Evolutionary conservation across 2,113 vertebrate species (phyloP), one percentile per base, ranked within the genome.

Genomic region (Setophaga petechia): DNA sequence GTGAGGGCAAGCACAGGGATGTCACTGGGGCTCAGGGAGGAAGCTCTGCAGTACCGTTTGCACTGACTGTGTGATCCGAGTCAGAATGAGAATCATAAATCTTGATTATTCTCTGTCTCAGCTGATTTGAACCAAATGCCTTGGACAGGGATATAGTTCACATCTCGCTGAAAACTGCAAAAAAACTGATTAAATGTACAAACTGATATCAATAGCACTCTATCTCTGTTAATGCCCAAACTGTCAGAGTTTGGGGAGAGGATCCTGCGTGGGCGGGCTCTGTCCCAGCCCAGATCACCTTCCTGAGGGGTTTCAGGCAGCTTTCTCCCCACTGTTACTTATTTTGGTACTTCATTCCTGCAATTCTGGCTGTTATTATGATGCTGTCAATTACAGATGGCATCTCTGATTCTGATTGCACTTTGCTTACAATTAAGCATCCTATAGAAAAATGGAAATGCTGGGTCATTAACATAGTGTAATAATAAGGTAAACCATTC

Each of bases 41-140:
- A 96, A 93, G 93, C 96, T 84, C 52, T 75, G 23, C 28, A 43
- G 77, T 28, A 62, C 94, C 71, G 33, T 74, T 76, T 74, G 76
- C 92, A 71, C 91, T 28, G 92, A 81, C 93, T 85, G 74, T 95
- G 93, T 90, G 97, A 97, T 91, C 83, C 49, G 37, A 97, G 95
- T 97, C 84, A 84, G 96, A 97, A 98, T 92, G 96, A 97, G 96
- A 93, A 93, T 96, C 97, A 97, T 98, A 97, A 97, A 98, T 98
- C 98, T 98, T 98, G 97, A 98, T 98, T 98, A 98, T 95, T 97
- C 93, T 97, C 95, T 97, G 96, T 98, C 97, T 97, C 97, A 77
- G 95, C 95, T 97, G 96, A 98, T 98, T 98, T 97, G 96, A 97
- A 96, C 96, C 96, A 95, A 98, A 97, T 24, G 97, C 96, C 91